Percentiles rank a stretch among this genome's conserved stretches.
phyloP scores from a whole-genome alignment of 2,797 vertebrate genomes.

The Oryzias dopingdopingensis region DNA sequence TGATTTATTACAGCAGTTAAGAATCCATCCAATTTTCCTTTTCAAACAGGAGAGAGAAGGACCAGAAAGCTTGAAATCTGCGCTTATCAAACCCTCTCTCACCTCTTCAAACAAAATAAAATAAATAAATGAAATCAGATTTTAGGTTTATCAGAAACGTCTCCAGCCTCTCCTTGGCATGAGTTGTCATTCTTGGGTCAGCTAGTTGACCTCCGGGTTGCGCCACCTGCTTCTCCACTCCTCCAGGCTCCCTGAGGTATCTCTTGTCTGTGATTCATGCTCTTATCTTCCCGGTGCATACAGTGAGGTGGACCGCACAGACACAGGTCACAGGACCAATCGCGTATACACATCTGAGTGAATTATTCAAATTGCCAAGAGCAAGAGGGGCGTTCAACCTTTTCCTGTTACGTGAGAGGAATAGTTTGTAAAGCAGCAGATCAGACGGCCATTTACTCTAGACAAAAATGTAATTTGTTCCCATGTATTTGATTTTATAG shows the following conservation, averaged over 20 bases:
- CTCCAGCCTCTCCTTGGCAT: conserved; percentile 46
- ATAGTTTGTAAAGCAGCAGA: conserved; percentile 36
- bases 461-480: conserved; percentile 56
- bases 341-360: conserved; percentile 63
- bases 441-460: conserved; percentile 38
- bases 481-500: conserved; percentile 55
- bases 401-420: conserved; percentile 43
- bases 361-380: conserved; percentile 74
- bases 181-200: conserved; percentile 52
- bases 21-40: conserved; percentile 37
- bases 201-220: conserved; percentile 56
- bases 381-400: conserved; percentile 50
- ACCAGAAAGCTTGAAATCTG: conserved; percentile 20
- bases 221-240: conserved; percentile 35
- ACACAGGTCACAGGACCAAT: conserved; percentile 62
- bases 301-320: conserved; percentile 52
- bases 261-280: conserved; percentile 55
- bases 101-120: conserved; percentile 25
- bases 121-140: background rate
- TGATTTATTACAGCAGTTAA: conserved; percentile 29
- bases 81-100: conserved; percentile 42
- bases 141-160: conserved; percentile 48
- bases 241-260: conserved; percentile 54
- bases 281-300: conserved; percentile 67
- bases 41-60: conserved; percentile 23